A percentile compares a stretch with the other conserved stretches of the same genome.
phyloP scores from a whole-genome alignment of 35 echinoderm and acorn worm genomes.

The Eucidaris tribuloides region DNA sequence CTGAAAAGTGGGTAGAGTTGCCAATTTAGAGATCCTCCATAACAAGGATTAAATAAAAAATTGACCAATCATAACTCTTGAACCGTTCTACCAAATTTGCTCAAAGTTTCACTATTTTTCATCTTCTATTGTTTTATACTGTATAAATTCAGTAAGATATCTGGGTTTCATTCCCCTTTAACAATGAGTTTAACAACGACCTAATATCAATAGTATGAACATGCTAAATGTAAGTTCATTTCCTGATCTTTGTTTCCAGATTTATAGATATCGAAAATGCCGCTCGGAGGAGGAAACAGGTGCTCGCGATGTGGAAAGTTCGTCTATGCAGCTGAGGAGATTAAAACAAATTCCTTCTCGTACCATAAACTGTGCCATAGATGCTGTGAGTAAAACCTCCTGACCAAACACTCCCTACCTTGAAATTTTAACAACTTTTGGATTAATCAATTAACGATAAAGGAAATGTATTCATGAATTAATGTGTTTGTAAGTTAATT shows the following conservation, averaged over 20 bases:
- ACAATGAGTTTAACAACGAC: neutral
- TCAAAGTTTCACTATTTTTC: neutral
- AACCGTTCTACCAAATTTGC: neutral
- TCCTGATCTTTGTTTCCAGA: neutral
- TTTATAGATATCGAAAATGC: neutral
- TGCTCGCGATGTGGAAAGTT: constrained; percentile 77
- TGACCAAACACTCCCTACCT: neutral
- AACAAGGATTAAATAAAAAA: too few relatives aligned
- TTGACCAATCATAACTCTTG: neutral
- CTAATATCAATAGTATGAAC: neutral
- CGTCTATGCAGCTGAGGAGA: constrained; percentile 81
- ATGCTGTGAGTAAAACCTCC: constrained; percentile 53
- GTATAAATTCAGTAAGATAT: neutral
- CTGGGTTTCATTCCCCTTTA: neutral
- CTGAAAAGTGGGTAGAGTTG: too few relatives aligned
- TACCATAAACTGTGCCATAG: constrained; percentile 55
- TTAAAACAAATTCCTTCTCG: constrained; percentile 50
- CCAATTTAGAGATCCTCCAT: too few relatives aligned
- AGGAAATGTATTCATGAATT: too few relatives aligned
- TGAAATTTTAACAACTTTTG: neutral
- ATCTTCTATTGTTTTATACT: neutral
- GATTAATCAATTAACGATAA: too few relatives aligned
- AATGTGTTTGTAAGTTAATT: too few relatives aligned
- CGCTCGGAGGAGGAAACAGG: constrained; percentile 12
- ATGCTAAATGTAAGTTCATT: neutral